Base-by-base conservation (phyloP, 2,113 vertebrate species). In the Columba livia region DNA sequence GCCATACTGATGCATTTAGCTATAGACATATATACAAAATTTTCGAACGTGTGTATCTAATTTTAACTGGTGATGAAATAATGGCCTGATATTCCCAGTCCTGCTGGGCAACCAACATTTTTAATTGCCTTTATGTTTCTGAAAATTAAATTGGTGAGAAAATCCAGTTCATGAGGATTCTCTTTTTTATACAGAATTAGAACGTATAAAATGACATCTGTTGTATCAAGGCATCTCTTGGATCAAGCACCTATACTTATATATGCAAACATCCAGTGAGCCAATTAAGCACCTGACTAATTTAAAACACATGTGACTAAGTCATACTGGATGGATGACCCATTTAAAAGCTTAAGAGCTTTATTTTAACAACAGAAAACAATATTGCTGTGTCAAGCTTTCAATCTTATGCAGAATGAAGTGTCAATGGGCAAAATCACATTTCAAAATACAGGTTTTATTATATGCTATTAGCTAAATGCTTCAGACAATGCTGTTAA, bases 261-360 rank as follows among this genome's bases (percentile, higher is more conserved):
- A 80, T 20, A 93, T 85, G 88, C 89, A 91, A 96, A 94, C 79
- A 91, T 60, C 64, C 85, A 93, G 64, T 47, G 62, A 60, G 88
- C 58, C 66, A 96, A 85, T 96, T 91, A 96, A 90, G 36, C 56
- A 80, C 38, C 51, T 96, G 67, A 88, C 74, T 96, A 88, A 95
- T 83, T 95, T 85, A 77, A 94, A 85, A 74, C 32, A 56, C 89
- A 93, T 70, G 78, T 95, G 91, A 97, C 60, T 70, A 73, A 69
- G 71, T 90, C 88, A 88, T 26, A 34, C 74, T 42, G 38, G 88
- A 38, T 79, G 69, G 51, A 0, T 85, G 94, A 91, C 95, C 71
- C 82, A 96, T 71, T 96, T 96, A 80, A 56, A 93, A 91, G 87
- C 34, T 88, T 56, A 71, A 72, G 86, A 90, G 51, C 80, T 89